A percentile compares a stretch with the other conserved stretches of the same genome.
phyloP scores from a whole-genome alignment of 2,797 vertebrate species.

The Scarus forsteni region DNA sequence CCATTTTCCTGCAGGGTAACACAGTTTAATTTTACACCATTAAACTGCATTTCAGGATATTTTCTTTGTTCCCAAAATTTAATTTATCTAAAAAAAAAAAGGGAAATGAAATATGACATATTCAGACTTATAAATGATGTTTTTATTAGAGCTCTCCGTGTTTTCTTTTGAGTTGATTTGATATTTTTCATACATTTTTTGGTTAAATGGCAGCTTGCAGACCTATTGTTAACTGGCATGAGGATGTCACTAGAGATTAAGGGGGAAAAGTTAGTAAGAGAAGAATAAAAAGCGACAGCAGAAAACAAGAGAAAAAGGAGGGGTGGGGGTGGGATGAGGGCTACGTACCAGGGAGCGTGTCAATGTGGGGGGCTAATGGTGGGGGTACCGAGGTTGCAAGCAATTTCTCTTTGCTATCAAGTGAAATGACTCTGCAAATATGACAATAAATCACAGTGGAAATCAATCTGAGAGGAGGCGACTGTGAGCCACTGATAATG shows the following conservation, averaged over 20 bases:
- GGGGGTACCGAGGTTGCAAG: constrained; percentile 85
- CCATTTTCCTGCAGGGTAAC: not conserved
- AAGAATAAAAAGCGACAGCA: constrained; percentile 58
- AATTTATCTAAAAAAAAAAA: no score
- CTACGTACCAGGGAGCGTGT: constrained; percentile 68
- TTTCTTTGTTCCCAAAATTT: no score
- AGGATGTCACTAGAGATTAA: constrained; percentile 57
- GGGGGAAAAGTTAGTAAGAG: constrained; percentile 58
- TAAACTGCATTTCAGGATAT: no score
- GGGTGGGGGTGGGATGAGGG: constrained; percentile 50
- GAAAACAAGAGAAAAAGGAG: constrained; percentile 61
- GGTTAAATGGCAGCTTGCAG: constrained; percentile 42
- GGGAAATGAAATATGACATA: not conserved
- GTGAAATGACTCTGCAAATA: constrained; percentile 99
- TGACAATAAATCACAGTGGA: constrained; percentile 99
- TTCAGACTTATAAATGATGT: no score
- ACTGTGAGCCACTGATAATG: constrained; percentile 99
- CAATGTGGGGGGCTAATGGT: constrained; percentile 77
- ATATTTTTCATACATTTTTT: not conserved
- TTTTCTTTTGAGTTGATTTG: not conserved
- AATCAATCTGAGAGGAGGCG: constrained; percentile 98
- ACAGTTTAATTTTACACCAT: no score
- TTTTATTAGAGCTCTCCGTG: no score
- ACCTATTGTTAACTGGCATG: constrained; percentile 51
- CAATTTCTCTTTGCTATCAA: constrained; percentile 99